Conservation (phyloP, 1,140 invertebrate species). For the Agrypnia vestita region DNA sequence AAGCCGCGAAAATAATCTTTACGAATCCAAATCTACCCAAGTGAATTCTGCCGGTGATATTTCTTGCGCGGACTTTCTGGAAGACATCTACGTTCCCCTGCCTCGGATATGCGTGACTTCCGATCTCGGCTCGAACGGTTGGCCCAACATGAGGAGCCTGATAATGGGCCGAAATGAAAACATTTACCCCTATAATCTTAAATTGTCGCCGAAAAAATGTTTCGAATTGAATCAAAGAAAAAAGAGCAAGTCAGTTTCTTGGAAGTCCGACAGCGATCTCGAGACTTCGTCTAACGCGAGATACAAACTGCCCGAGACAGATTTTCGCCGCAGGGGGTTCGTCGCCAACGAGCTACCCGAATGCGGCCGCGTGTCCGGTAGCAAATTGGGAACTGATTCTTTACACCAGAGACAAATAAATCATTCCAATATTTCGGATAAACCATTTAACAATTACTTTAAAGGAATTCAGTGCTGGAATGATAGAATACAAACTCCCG, state of each 20-base stretch:
- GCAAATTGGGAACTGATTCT: neutral
- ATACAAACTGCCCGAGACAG: neutral
- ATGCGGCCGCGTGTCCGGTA: neutral
- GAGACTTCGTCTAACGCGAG: neutral
- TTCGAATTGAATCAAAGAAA: constrained; percentile 9
- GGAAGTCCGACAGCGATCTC: constrained; percentile 38
- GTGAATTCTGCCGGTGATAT: neutral
- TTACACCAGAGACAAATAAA: constrained; percentile 10
- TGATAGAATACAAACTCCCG: constrained; percentile 30
- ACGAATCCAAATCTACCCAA: constrained; percentile 54
- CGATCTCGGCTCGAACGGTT: constrained; percentile 36
- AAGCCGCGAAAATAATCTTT: neutral
- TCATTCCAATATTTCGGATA: constrained; percentile 13
- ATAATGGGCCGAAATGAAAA: constrained; percentile 57
- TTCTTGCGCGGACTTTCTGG: constrained; percentile 49
- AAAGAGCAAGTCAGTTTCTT: constrained; percentile 51
- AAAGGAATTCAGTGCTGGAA: constrained; percentile 55
- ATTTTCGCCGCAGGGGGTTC: neutral
- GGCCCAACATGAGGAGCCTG: constrained; percentile 55
- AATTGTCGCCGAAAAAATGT: constrained; percentile 50
- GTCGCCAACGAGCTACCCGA: neutral
- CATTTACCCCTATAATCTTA: constrained; percentile 55
- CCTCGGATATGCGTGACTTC: constrained; percentile 53
- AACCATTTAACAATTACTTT: constrained; percentile 42
- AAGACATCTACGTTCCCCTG: constrained; percentile 54